Evolutionary conservation across 2,113 vertebrate genomes (phyloP).

Genomic region (Colaptes auratus): DNA sequence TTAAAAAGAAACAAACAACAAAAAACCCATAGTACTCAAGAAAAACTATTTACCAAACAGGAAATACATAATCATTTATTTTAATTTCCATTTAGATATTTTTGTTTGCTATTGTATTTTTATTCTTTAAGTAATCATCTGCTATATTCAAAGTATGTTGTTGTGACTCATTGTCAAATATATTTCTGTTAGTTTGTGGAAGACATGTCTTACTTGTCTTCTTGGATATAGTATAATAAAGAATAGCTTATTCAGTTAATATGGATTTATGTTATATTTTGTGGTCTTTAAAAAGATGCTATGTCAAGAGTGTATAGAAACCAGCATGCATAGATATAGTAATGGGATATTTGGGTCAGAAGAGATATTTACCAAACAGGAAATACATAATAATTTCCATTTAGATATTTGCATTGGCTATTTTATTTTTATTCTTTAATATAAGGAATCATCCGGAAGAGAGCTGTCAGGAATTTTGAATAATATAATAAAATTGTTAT

Average conservation of each 20-base stretch:
- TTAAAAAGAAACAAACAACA: not conserved
- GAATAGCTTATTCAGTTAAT: not conserved
- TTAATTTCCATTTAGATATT: not conserved
- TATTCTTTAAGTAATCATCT: not conserved
- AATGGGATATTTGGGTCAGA: not conserved
- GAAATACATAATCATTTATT: not conserved
- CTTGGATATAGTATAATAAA: not conserved
- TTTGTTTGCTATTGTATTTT: not conserved
- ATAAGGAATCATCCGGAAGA: not conserved
- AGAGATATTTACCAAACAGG: not conserved
- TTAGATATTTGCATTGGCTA: not conserved
- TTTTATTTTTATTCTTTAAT: not conserved
- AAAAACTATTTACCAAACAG: not conserved
- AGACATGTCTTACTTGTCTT: fast-evolving
- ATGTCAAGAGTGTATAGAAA: not conserved
- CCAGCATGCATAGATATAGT: not conserved
- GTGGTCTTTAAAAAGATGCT: not conserved
- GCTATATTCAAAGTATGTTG: not conserved
- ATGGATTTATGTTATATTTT: not conserved
- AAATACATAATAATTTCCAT: not conserved
- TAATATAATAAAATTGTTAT: not conserved
- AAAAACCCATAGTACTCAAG: not conserved
- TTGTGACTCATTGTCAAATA: not conserved
- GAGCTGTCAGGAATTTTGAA: not conserved
- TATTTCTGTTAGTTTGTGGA: not conserved